phyloP scores from a whole-genome alignment of 2,113 vertebrate genomes.

The Chrysemys picta region DNA sequence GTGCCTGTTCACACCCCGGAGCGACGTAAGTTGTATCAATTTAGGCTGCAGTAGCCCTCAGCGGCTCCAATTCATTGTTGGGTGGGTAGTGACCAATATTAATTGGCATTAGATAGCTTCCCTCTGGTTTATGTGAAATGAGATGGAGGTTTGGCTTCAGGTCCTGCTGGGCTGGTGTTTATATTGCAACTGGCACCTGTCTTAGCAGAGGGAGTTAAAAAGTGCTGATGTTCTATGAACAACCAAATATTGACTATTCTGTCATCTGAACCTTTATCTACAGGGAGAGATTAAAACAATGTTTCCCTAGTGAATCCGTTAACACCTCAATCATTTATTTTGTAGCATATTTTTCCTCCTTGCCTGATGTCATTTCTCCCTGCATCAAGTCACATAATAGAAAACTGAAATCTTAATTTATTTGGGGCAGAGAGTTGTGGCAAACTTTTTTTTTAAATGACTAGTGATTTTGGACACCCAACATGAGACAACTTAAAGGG shows the following conservation, averaged over 20 bases:
- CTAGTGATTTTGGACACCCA: not conserved
- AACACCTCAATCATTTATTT: not conserved
- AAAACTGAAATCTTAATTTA: not conserved
- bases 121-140: not conserved
- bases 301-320: not conserved
- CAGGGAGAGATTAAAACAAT: not conserved
- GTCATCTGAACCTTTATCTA: not conserved
- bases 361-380: not conserved
- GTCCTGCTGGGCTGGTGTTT: not conserved
- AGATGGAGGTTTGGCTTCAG: not conserved
- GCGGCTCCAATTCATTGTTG: not conserved
- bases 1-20: no score
- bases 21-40: no score
- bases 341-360: not conserved
- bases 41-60: no score
- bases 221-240: not conserved
- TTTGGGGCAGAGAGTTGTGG: not conserved
- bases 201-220: not conserved
- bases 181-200: not conserved
- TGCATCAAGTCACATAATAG: accelerated
- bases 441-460: not conserved
- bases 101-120: not conserved
- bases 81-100: not conserved
- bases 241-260: not conserved
- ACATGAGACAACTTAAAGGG: not conserved